Evolutionary conservation across 2,113 vertebrate species (phyloP).

Genomic region (Larimichthys polyactis): DNA sequence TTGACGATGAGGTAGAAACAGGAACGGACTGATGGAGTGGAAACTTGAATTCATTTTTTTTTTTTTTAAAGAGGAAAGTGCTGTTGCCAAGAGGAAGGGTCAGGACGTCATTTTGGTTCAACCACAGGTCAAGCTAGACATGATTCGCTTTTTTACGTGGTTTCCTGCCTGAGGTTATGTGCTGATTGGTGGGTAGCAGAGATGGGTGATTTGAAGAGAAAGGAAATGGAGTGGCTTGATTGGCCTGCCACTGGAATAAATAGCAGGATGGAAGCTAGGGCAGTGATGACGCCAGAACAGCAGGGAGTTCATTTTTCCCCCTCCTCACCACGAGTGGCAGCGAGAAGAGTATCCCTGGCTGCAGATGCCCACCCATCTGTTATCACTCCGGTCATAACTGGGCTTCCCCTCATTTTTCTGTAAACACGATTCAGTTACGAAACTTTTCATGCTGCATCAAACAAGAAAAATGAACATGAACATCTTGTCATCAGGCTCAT

Average conservation of each 20-base stretch:
- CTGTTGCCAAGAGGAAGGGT: background rate
- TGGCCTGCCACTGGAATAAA: conserved; percentile 65
- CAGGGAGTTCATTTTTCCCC: conserved; percentile 47
- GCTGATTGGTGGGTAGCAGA: conserved; percentile 8
- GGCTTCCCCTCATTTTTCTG: conserved; percentile 57
- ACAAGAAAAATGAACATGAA: background rate
- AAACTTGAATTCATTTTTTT: conserved; percentile 16
- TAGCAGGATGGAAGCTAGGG: conserved; percentile 47
- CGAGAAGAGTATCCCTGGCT: conserved; percentile 52
- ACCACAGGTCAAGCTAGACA: conserved; percentile 23
- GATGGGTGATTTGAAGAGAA: conserved; percentile 30
- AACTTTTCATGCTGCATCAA: conserved; percentile 27
- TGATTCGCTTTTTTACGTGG: background rate
- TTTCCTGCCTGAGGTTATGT: conserved; percentile 34
- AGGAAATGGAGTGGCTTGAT: conserved; percentile 38
- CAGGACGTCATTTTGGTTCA: conserved; percentile 14
- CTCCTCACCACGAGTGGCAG: conserved; percentile 17
- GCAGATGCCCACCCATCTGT: conserved; percentile 73
- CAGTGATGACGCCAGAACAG: conserved; percentile 39
- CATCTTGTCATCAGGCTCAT: no score
- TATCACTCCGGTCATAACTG: conserved; percentile 37
- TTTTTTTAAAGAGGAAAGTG: background rate
- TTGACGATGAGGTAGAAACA: conserved; percentile 17
- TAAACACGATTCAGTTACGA: conserved; percentile 22
- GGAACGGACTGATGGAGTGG: conserved; percentile 9